Conservation (phyloP, 2,888 invertebrate genomes). For the Eutolmus rufibarbis region DNA sequence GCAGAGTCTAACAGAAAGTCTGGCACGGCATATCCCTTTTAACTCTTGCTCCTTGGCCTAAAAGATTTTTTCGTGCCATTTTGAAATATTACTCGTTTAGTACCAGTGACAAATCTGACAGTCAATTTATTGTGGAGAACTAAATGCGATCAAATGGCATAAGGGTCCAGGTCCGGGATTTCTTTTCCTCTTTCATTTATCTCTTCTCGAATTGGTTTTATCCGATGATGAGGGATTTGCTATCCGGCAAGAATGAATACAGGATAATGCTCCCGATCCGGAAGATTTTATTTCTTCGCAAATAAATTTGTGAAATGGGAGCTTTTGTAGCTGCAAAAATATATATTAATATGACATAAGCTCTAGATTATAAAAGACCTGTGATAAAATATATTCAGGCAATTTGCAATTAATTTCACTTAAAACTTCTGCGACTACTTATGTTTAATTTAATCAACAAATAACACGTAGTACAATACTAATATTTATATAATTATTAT, state of each 20-base stretch:
- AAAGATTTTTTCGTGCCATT: slow-evolving; percentile 35
- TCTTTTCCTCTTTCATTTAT: slow-evolving; percentile 30
- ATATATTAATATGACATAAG: neutral
- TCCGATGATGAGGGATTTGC: slow-evolving; percentile 36
- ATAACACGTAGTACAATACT: too few relatives aligned
- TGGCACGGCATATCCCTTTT: slow-evolving; percentile 22
- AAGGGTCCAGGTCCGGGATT: slow-evolving; percentile 31
- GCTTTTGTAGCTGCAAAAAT: neutral
- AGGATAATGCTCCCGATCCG: neutral
- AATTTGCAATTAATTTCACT: neutral
- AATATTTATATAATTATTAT: too few relatives aligned
- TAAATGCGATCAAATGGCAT: slow-evolving; percentile 34
- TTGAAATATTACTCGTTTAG: slow-evolving; percentile 45
- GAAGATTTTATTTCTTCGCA: neutral
- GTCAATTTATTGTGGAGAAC: slow-evolving; percentile 43
- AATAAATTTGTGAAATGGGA: neutral
- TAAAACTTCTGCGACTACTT: too few relatives aligned
- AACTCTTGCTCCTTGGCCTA: slow-evolving; percentile 32
- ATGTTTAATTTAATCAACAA: too few relatives aligned
- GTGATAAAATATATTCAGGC: too few relatives aligned
- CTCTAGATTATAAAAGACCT: neutral
- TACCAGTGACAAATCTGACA: slow-evolving; percentile 46
- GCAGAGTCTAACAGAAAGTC: neutral
- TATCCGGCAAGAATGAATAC: neutral
- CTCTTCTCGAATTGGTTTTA: slow-evolving; percentile 27